phyloP scores from a whole-genome alignment of 2,113 vertebrate genomes.

The Notechis scutatus region DNA sequence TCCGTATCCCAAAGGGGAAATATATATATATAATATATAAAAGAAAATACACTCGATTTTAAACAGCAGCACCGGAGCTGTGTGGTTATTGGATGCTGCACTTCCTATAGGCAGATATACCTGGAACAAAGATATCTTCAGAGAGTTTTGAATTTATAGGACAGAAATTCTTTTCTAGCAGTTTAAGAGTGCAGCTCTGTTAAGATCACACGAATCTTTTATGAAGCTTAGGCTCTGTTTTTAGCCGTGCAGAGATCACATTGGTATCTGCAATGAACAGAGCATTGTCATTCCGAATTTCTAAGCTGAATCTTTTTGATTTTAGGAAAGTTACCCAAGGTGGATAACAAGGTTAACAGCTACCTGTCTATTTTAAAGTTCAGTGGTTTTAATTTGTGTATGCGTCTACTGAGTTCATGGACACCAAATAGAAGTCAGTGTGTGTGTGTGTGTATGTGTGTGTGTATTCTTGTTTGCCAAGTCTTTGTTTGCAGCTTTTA shows the following conservation, averaged over 20 bases:
- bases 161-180: background rate
- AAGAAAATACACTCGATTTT: background rate
- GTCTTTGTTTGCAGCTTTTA: slow-evolving; percentile 38
- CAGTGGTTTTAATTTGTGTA: slow-evolving; percentile 39
- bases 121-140: background rate
- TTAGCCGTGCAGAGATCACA: background rate
- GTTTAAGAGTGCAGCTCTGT: background rate
- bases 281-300: background rate
- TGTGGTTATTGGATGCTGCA: too few relatives aligned
- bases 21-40: too few relatives aligned
- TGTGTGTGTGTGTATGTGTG: background rate
- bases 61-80: background rate
- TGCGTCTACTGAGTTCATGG: background rate
- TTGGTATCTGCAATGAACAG: background rate
- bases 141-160: background rate
- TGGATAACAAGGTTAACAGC: background rate
- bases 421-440: background rate
- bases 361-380: background rate
- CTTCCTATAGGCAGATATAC: background rate
- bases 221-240: background rate
- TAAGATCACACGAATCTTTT: background rate
- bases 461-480: slow-evolving; percentile 45
- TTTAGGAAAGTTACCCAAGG: background rate
- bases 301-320: background rate
- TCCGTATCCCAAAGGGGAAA: too few relatives aligned